Base-by-base conservation (phyloP, 2,113 vertebrate genomes). In the Asarcornis scutulata region DNA sequence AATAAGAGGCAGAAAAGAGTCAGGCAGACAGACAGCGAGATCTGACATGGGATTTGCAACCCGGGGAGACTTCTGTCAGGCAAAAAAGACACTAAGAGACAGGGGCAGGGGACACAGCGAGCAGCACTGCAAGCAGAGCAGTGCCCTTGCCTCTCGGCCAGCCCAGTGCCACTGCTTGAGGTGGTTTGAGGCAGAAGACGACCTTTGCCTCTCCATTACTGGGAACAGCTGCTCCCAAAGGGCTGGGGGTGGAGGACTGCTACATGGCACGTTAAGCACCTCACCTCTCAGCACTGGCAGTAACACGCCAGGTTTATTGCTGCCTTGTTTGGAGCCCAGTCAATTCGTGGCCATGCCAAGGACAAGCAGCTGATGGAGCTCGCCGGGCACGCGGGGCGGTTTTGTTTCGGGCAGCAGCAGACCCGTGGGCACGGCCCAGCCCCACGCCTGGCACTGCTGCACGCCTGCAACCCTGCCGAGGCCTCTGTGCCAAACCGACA, bases 71-170 rank as follows among this genome's bases (percentile, higher is more conserved):
- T 63, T n/a, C 18, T 31, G 68, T 34, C 0, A 2, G 56, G 13
- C 29, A 15, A 21, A 32, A 32, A 26, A 42, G 11, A 25, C 77
- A 21, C 32, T 3, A 15, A 17, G 34, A 58, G 22, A 44, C 10
- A 17, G 58, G 52, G 5, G 31, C 27, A 25, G 50, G 50, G 50
- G 50, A 52, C 23, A 44, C 36, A 38, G 34, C 25, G 16, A 29
- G 5, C 16, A 0, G 2, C 7, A 3, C 8, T 10, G 25, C 0
- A 10, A n/a, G n/a, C 1, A 1, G 31, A 32, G 16, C 23, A 26
- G 78, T 21, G 44, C 29, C 36, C 16, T 7, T 3, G 32, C 11
- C 76, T 60, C 53, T 38, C 0, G 3, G 48, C 58, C 13, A 26
- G 44, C 50, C 64, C 59, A n/a, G 29, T 16, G 32, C 15, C 53